These are phyloP conservation scores for Ciona savignyi DNA, from an alignment of 23 tunicate genomes.

Conservation along the genomic window DNA sequence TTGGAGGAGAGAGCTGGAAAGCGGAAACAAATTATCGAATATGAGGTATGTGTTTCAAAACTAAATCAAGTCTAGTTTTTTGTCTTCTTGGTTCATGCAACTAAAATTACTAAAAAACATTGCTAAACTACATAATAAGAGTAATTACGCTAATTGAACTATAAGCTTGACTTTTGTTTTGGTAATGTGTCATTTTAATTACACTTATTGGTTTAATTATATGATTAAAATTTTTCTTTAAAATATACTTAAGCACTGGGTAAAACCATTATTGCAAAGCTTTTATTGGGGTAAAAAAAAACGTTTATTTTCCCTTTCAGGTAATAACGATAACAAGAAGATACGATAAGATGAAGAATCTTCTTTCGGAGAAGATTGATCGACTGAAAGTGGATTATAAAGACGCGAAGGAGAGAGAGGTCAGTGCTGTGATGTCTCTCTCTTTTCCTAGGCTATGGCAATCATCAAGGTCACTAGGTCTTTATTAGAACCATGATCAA, in stretches of 20 bases:
- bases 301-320: too few relatives aligned
- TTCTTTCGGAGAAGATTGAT: conserved; percentile 75
- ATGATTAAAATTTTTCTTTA: conserved; percentile 1
- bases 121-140: too few relatives aligned
- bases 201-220: neutral
- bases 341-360: conserved; percentile 75
- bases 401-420: conserved; percentile 71
- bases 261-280: too few relatives aligned
- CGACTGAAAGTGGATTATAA: conserved; percentile 45
- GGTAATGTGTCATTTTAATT: too few relatives aligned
- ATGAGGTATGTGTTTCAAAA: conserved; percentile 12
- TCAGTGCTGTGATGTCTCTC: neutral
- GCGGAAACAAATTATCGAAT: conserved; percentile 28
- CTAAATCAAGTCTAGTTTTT: neutral
- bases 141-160: too few relatives aligned
- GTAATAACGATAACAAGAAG: conserved; percentile 58
- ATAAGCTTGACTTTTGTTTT: too few relatives aligned
- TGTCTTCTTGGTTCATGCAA: too few relatives aligned
- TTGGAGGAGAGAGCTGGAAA: conserved; percentile 17
- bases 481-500: neutral
- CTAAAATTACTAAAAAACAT: too few relatives aligned
- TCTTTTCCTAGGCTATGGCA: neutral
- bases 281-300: too few relatives aligned
- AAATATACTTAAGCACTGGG: too few relatives aligned
- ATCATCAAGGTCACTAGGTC: neutral